These are phyloP conservation scores for Synanthedon andrenaeformis DNA, from an alignment of 2,888 invertebrate genomes.

Conservation along the genomic window DNA sequence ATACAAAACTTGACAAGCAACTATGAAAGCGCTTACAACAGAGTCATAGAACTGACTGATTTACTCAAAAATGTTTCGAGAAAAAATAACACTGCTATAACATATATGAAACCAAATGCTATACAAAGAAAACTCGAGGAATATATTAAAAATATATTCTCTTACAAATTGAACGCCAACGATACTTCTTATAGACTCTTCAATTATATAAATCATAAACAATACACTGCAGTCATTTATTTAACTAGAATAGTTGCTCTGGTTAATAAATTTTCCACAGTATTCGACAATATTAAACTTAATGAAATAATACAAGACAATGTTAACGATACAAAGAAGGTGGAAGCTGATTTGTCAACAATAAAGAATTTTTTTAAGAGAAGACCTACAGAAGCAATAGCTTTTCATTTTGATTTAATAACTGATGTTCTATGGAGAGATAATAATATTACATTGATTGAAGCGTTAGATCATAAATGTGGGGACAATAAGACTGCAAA, in stretches of 20 bases:
- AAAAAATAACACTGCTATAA: slow-evolving; percentile 22
- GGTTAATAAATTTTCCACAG: slow-evolving; percentile 33
- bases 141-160: slow-evolving; percentile 30
- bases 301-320: slow-evolving; percentile 7
- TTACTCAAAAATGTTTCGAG: slow-evolving; percentile 25
- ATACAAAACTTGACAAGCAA: slow-evolving; percentile 37
- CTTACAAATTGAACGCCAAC: slow-evolving; percentile 31
- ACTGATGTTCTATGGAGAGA: slow-evolving; percentile 38
- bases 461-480: slow-evolving; percentile 33
- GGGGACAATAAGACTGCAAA: slow-evolving; percentile 25
- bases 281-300: slow-evolving; percentile 23
- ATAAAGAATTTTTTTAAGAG: slow-evolving; percentile 42
- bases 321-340: slow-evolving; percentile 14
- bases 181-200: slow-evolving; percentile 33
- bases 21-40: slow-evolving; percentile 35
- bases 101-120: slow-evolving; percentile 23
- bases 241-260: slow-evolving; percentile 41
- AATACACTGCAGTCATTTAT: slow-evolving; percentile 34
- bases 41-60: slow-evolving; percentile 24
- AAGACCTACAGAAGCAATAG: slow-evolving; percentile 35
- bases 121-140: slow-evolving; percentile 31
- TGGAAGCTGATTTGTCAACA: slow-evolving; percentile 23
- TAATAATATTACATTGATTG: slow-evolving; percentile 26
- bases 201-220: slow-evolving; percentile 37
- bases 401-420: slow-evolving; percentile 46